phyloP scores from a whole-genome alignment of 1,140 invertebrate species.

The Eurosta solidaginis region DNA sequence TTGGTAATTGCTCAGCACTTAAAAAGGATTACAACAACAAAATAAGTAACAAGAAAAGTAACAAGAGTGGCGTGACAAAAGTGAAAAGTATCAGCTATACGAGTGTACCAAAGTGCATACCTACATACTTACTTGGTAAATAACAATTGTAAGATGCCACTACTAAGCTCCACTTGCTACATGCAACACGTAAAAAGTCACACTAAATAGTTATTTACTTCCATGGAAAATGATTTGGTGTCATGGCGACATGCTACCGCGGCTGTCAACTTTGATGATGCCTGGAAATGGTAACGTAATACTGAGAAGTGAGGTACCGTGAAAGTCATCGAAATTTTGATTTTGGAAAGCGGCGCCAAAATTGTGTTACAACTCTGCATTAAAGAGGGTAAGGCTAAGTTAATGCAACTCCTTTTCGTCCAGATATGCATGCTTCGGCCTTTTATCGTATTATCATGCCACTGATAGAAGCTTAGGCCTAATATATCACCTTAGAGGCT shows the following conservation, averaged over 20 bases:
- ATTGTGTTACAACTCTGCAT: too few species aligned
- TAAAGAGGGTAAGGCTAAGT: too few species aligned
- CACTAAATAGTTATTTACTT: slow-evolving; percentile 59
- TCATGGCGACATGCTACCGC: neutral
- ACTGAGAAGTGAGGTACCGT: too few species aligned
- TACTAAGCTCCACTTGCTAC: neutral
- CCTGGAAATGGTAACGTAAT: too few species aligned
- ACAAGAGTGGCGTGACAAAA: neutral
- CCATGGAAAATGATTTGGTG: slow-evolving; percentile 54
- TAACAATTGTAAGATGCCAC: neutral
- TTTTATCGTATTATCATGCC: too few species aligned
- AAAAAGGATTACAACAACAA: slow-evolving; percentile 28
- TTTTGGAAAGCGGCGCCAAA: too few species aligned
- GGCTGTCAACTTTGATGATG: neutral
- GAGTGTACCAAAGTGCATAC: neutral
- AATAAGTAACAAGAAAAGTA: neutral
- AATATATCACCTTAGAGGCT: too few species aligned
- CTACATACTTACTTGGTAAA: neutral
- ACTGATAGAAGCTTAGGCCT: too few species aligned
- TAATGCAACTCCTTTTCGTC: too few species aligned
- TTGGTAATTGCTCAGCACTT: slow-evolving; percentile 29
- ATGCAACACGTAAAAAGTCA: slow-evolving; percentile 41
- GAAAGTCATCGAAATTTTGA: too few species aligned
- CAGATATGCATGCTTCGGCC: too few species aligned
- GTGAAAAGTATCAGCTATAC: neutral